Conservation (phyloP, 2,888 invertebrate genomes). For the Lepeophtheirus nordmannii region DNA sequence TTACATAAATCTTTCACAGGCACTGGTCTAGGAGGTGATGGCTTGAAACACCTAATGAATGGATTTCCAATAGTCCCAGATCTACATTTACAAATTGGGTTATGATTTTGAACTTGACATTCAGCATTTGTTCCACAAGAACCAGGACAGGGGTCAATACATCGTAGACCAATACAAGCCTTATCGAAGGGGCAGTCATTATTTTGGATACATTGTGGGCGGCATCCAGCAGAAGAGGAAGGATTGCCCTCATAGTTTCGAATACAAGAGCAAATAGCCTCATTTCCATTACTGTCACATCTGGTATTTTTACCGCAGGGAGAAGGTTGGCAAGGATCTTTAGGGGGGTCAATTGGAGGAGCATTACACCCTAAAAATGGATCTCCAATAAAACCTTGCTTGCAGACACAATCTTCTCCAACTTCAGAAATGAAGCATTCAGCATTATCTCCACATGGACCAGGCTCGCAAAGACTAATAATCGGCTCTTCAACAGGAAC, state of each 20-base stretch:
- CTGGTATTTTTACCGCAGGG: constrained; percentile 64
- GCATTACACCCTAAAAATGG: constrained; percentile 52
- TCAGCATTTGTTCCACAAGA: constrained; percentile 56
- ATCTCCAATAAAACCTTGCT: constrained; percentile 53
- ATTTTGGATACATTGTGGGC: constrained; percentile 27
- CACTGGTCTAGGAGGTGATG: constrained; percentile 27
- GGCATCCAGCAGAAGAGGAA: constrained; percentile 52
- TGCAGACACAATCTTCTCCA: constrained; percentile 37
- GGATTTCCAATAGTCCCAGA: constrained; percentile 60
- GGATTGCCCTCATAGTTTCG: constrained; percentile 71
- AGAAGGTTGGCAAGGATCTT: constrained; percentile 42
- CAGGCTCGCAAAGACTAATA: constrained; percentile 26
- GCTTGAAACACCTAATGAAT: constrained; percentile 46
- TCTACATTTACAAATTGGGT: constrained; percentile 60
- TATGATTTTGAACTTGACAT: constrained; percentile 59
- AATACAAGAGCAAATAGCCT: constrained; percentile 77
- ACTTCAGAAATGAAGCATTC: constrained; percentile 27
- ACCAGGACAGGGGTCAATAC: constrained; percentile 52
- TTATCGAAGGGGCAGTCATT: constrained; percentile 31
- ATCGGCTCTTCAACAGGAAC: constrained; percentile 7
- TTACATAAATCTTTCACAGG: constrained; percentile 19
- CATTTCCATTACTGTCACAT: constrained; percentile 47
- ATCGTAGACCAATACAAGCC: constrained; percentile 57
- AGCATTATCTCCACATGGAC: constrained; percentile 30
- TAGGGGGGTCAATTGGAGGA: constrained; percentile 63